Evolutionary conservation across 1,140 invertebrate genomes (phyloP).

Genomic region (Drosophila sucinea): DNA sequence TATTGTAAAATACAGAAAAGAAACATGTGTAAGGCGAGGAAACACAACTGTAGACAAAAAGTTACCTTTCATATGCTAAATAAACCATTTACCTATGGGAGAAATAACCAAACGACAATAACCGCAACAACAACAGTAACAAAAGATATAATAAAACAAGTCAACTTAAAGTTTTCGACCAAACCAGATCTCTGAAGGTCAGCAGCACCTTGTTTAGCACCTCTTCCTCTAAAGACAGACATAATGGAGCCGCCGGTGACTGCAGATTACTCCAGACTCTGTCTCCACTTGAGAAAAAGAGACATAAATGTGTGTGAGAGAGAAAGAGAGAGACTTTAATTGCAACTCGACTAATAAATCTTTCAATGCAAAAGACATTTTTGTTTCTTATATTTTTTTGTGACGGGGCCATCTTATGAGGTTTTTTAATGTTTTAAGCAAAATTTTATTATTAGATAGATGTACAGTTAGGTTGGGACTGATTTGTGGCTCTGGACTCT

Average conservation of each 20-base stretch:
- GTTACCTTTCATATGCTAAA: conserved; percentile 72
- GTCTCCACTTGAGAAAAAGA: background rate
- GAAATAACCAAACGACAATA: conserved; percentile 3
- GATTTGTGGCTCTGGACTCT: conserved; percentile 62
- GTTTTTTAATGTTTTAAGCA: background rate
- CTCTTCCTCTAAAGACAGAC: conserved; percentile 25
- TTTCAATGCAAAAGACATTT: conserved; percentile 15
- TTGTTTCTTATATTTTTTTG: conserved; percentile 9
- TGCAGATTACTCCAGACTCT: conserved; percentile 11
- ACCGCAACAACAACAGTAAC: background rate
- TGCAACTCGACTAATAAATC: conserved; percentile 22
- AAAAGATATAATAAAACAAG: conserved; percentile 51
- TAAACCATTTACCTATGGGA: conserved; percentile 40
- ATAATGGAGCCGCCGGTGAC: conserved; percentile 1
- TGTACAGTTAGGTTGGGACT: conserved; percentile 65
- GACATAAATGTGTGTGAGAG: background rate
- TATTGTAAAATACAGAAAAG: conserved; percentile 44
- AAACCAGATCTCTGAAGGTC: conserved; percentile 76
- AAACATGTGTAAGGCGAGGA: conserved; percentile 27
- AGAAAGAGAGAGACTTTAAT: background rate
- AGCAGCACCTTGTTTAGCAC: conserved; percentile 55
- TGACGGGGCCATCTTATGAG: conserved; percentile 55
- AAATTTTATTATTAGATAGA: conserved; percentile 67
- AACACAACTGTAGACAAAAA: conserved; percentile 44
- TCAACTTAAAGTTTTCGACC: conserved; percentile 36